These are phyloP conservation scores for Hipparchia sbordonii DNA, from an alignment of 2,888 invertebrate genomes.

Conservation along the genomic window DNA sequence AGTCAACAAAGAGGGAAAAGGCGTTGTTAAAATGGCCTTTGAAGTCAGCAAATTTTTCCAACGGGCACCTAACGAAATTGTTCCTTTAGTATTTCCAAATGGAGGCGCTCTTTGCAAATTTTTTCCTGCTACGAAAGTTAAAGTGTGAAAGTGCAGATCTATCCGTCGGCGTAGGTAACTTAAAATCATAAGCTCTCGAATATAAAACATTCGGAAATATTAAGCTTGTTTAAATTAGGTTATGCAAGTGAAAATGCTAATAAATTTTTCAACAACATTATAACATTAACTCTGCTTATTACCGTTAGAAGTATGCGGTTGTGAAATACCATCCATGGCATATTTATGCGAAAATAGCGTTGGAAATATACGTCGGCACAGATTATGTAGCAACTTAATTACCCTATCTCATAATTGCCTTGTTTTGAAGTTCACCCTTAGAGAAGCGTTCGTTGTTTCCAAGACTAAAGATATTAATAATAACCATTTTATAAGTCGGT, in stretches of 20 bases:
- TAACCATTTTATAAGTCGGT: conserved; percentile 72
- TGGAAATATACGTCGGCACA: conserved; percentile 42
- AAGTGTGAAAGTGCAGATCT: conserved; percentile 29
- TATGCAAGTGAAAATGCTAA: conserved; percentile 18
- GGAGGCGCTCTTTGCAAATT: conserved; percentile 64
- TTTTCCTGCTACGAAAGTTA: conserved; percentile 54
- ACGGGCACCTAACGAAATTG: conserved; percentile 78
- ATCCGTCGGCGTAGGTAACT: neutral
- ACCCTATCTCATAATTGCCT: conserved; percentile 78
- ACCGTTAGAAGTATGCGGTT: conserved; percentile 30
- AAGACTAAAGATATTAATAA: conserved; percentile 79
- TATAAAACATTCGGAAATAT: conserved; percentile 5
- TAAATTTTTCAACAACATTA: conserved; percentile 31
- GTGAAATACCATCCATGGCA: conserved; percentile 29
- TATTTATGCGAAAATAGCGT: conserved; percentile 38
- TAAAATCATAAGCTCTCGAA: neutral
- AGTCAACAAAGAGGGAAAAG: conserved; percentile 69
- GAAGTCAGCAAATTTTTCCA: conserved; percentile 74
- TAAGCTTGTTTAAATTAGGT: conserved; percentile 25
- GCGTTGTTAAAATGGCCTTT: conserved; percentile 75
- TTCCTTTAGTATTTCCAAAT: conserved; percentile 77
- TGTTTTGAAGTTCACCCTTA: conserved; percentile 81
- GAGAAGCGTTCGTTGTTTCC: conserved; percentile 73
- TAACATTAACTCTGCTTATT: conserved; percentile 33
- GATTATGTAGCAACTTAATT: conserved; percentile 77